Percentiles rank a stretch among this genome's conserved stretches.
These are phyloP conservation scores for Leptobrachium leishanense DNA, from an alignment of 2,113 vertebrate genomes.

Conservation along the genomic window DNA sequence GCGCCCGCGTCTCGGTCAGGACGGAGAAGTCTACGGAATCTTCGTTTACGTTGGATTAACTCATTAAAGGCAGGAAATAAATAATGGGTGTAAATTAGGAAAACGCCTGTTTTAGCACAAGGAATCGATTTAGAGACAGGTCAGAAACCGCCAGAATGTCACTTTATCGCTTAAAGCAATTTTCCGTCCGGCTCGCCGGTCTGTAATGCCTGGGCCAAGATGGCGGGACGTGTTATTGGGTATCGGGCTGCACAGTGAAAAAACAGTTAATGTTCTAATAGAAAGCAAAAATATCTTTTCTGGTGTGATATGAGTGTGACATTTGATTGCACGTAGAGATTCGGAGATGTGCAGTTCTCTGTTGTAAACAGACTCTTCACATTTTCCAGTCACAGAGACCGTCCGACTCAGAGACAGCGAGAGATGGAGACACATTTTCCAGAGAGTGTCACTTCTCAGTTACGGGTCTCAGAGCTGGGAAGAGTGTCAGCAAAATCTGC, in stretches of 20 bases:
- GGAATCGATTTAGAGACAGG: background rate
- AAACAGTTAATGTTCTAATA: too few relatives aligned
- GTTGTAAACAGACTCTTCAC: constrained; percentile 30
- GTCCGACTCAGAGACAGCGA: constrained; percentile 6
- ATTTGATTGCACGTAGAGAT: too few relatives aligned
- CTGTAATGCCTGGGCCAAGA: background rate
- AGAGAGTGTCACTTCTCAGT: constrained; percentile 40
- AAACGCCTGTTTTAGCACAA: too few relatives aligned
- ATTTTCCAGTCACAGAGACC: constrained; percentile 33
- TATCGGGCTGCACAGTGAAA: too few relatives aligned
- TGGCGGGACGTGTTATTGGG: too few relatives aligned
- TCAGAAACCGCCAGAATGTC: background rate
- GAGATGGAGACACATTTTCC: constrained; percentile 20
- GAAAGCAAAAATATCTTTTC: too few relatives aligned
- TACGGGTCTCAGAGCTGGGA: constrained; percentile 9
- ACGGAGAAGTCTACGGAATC: too few relatives aligned
- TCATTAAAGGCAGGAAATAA: too few relatives aligned
- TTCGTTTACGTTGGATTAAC: too few relatives aligned
- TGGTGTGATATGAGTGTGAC: too few relatives aligned
- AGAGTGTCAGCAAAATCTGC: constrained; percentile 38
- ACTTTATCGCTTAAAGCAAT: background rate
- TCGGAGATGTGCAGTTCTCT: background rate
- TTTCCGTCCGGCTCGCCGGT: background rate
- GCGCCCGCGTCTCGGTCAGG: too few relatives aligned
- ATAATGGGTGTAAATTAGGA: too few relatives aligned